Percentiles rank a stretch among this genome's conserved stretches.
phyloP scores from a whole-genome alignment of 2,113 vertebrate genomes.

The Ochotona princeps region DNA sequence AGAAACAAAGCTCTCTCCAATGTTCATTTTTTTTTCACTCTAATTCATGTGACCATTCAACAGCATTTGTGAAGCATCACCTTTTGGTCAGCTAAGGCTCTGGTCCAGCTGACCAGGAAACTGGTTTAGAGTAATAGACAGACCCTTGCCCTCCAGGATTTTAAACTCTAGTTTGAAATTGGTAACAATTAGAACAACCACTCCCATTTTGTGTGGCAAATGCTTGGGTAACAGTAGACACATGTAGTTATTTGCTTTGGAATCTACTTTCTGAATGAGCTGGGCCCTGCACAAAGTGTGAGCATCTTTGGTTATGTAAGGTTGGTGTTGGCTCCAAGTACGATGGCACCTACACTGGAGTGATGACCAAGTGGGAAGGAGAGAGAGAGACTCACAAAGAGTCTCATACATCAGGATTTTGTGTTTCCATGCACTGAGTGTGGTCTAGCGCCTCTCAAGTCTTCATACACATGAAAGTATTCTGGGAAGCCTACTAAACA shows the following conservation, averaged over 20 bases:
- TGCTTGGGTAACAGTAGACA: not conserved
- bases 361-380: not conserved
- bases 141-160: not conserved
- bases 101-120: not conserved
- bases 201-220: not conserved
- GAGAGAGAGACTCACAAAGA: not conserved
- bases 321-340: not conserved
- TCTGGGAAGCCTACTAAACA: slow-evolving; percentile 4
- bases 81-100: not conserved
- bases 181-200: not conserved
- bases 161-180: not conserved
- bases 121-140: not conserved
- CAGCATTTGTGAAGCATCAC: not conserved
- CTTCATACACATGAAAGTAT: not conserved
- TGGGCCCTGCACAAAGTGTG: not conserved
- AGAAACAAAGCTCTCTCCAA: not conserved
- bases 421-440: not conserved
- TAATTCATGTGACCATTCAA: not conserved
- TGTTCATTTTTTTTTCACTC: not conserved
- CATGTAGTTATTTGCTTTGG: not conserved
- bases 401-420: not conserved
- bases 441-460: not conserved
- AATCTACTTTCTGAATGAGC: not conserved
- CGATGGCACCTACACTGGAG: not conserved
- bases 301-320: not conserved